Evolutionary conservation across 2,888 invertebrate genomes (phyloP).

Genomic region (Parnassius glacialis): DNA sequence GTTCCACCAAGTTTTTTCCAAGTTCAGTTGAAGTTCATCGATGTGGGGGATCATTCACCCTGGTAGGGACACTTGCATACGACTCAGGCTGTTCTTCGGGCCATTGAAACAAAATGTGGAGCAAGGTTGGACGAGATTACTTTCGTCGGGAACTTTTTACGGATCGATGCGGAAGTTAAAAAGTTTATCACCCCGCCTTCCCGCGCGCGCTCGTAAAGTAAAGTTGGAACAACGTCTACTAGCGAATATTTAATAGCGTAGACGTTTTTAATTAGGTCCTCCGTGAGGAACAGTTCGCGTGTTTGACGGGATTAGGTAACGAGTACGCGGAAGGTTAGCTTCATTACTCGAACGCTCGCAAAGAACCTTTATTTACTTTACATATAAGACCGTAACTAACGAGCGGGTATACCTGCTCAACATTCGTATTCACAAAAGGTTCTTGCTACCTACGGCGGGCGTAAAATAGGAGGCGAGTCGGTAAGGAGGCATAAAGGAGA

Average conservation of each 20-base stretch:
- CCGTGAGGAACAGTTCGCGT: slow-evolving; percentile 14
- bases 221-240: slow-evolving; percentile 36
- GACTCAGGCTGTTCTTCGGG: slow-evolving; percentile 56
- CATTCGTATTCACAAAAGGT: slow-evolving; percentile 80
- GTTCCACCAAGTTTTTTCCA: slow-evolving; percentile 76
- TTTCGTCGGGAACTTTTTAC: slow-evolving; percentile 74
- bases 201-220: slow-evolving; percentile 52
- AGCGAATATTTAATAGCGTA: slow-evolving; percentile 31
- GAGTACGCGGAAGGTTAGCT: slow-evolving; percentile 32
- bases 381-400: slow-evolving; percentile 76
- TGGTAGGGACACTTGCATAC: slow-evolving; percentile 79
- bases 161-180: slow-evolving; percentile 73
- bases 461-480: slow-evolving; percentile 76
- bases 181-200: slow-evolving; percentile 67
- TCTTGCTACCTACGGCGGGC: slow-evolving; percentile 77
- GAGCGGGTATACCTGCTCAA: slow-evolving; percentile 76
- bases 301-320: slow-evolving; percentile 20
- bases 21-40: slow-evolving; percentile 78
- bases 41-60: slow-evolving; percentile 78
- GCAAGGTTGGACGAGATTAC: slow-evolving; percentile 78
- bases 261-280: slow-evolving; percentile 39
- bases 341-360: slow-evolving; percentile 40
- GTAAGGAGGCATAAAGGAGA: slow-evolving; percentile 79
- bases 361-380: slow-evolving; percentile 74
- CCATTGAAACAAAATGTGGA: slow-evolving; percentile 77